Evolutionary conservation across 2,113 vertebrate genomes (phyloP).

Genomic region (Lophura nycthemera): DNA sequence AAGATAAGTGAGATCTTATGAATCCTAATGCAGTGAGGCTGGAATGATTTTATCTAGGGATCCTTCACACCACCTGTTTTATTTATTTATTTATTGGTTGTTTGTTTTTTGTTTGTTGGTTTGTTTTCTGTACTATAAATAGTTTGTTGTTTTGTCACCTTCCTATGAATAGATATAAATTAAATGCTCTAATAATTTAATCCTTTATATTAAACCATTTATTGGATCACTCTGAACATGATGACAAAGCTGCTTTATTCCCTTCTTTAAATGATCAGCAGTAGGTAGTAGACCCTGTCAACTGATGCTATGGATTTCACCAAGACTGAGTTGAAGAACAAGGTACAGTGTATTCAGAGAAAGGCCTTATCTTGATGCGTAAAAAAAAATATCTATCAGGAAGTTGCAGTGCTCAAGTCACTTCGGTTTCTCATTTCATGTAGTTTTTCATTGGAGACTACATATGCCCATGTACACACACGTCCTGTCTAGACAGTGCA

Average conservation of each 20-base stretch:
- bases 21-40: background rate
- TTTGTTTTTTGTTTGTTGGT: background rate
- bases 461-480: background rate
- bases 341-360: background rate
- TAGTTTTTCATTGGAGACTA: constrained; percentile 1
- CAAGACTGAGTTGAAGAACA: background rate
- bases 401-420: background rate
- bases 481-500: background rate
- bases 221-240: too few species aligned
- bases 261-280: background rate
- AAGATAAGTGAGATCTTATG: background rate
- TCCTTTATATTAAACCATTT: background rate
- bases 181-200: background rate
- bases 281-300: background rate
- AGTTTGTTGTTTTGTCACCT: background rate
- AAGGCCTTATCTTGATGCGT: background rate
- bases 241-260: background rate
- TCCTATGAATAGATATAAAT: background rate
- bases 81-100: too few species aligned
- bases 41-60: background rate
- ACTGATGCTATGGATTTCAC: background rate
- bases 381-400: background rate
- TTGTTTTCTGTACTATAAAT: background rate
- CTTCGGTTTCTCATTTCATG: background rate
- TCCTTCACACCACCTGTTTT: background rate